Evolutionary conservation across 1,140 invertebrate species (phyloP), one percentile per base, ranked within the genome.

Genomic region (Yoshiicerus persimilis): DNA sequence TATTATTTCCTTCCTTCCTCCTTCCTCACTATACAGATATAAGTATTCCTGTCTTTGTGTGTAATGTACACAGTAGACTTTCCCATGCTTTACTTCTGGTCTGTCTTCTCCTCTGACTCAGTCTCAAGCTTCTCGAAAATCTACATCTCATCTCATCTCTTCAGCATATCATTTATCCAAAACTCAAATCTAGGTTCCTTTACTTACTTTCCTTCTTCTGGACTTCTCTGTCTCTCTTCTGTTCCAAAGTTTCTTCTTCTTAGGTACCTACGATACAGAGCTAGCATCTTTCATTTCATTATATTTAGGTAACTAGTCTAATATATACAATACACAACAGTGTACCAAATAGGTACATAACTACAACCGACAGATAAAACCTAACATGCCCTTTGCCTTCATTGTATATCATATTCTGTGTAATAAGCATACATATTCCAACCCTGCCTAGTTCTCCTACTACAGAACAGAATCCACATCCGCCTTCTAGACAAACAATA

Each of bases 81-180:
- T 70, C 25, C 66, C 20, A 16, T 47, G 41, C 41, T 47, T 47
- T 47, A 20, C 41, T 47, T 2, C 9, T 47, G 41, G 11, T 47
- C 16, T 70, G 66, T 34, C 32, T 86, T 16, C 56, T 84, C 41
- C 34, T 64, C 62, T 64, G 23, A 38, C 27, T 56, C 27, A 85
- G 47, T 85, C 39, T 62, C 41, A 62, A 47, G 32, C 47, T 64
- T 34, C 20, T 10, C 41, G n/a, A 87, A 83, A 87, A 87, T 87
- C 86, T 87, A 83, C 86, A 87, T 87, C 86, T 87, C 86, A 87
- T 87, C 75, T 87, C 86, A 87, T 87, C 75, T 87, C 39, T 75
- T 87, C 86, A 83, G 86, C 86, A 87, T 87, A 87, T 87, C 70
- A 87, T 87, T 87, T 83, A 80, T 84, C 47, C 75, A 84, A 41